phyloP scores from a whole-genome alignment of 2,888 invertebrate species.

The Subacronicta megacephala region DNA sequence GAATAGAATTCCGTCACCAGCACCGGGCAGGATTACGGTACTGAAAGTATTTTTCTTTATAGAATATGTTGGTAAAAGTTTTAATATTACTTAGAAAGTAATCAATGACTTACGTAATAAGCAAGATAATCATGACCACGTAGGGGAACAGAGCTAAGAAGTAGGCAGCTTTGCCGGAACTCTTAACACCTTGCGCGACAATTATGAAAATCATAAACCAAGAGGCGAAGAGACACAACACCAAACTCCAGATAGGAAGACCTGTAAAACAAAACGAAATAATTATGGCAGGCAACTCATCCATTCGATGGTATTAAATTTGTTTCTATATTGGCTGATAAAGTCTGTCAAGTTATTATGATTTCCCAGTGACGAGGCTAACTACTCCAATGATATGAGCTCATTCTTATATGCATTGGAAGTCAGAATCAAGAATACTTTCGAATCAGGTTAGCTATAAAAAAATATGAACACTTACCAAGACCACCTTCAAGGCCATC shows the following conservation, averaged over 20 bases:
- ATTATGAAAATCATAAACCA: conserved; percentile 93
- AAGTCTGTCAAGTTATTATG: no score
- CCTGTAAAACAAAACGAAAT: conserved; percentile 67
- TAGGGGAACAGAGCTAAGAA: conserved; percentile 97
- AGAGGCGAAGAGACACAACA: conserved; percentile 91
- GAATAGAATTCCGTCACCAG: conserved; percentile 91
- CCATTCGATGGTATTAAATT: background rate
- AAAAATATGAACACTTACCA: conserved; percentile 65
- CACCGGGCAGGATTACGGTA: conserved; percentile 91
- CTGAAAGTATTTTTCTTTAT: conserved; percentile 65
- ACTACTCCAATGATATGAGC: no score
- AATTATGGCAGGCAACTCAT: background rate
- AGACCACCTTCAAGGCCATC: conserved; percentile 81
- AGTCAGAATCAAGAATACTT: background rate
- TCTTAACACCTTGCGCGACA: conserved; percentile 93
- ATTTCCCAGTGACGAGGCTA: no score
- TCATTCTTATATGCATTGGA: background rate
- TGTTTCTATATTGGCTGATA: background rate
- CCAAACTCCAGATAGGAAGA: conserved; percentile 92
- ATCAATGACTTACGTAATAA: conserved; percentile 86
- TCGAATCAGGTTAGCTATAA: background rate
- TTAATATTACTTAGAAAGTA: no score
- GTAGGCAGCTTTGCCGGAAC: conserved; percentile 95
- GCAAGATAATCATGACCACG: conserved; percentile 92
- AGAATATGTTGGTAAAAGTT: background rate